Conservation (phyloP, 1,140 invertebrate genomes). For the Adoxophyes honmai region DNA sequence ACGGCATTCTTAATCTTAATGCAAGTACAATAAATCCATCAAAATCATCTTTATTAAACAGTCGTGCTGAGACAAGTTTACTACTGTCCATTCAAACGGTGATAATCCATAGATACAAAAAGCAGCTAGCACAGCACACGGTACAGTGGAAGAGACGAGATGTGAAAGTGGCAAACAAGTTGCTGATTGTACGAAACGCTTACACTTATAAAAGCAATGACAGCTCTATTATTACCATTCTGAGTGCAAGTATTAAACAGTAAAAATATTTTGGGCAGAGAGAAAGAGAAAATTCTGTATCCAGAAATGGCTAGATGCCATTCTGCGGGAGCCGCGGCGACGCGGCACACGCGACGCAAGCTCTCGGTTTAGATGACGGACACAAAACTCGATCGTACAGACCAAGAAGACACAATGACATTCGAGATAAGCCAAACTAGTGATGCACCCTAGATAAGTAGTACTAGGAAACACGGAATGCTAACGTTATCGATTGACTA, state of each 20-base stretch:
- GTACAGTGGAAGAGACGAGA: slow-evolving; percentile 74
- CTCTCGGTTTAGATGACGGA: slow-evolving; percentile 37
- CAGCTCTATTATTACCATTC: slow-evolving; percentile 76
- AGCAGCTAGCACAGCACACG: slow-evolving; percentile 77
- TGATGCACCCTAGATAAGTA: slow-evolving; percentile 65
- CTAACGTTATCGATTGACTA: slow-evolving; percentile 47
- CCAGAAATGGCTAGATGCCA: slow-evolving; percentile 15
- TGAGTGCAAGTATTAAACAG: slow-evolving; percentile 62
- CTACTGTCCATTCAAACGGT: slow-evolving; percentile 65
- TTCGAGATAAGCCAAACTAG: slow-evolving; percentile 65
- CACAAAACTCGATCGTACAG: slow-evolving; percentile 43
- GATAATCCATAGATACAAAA: slow-evolving; percentile 77
- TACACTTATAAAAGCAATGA: slow-evolving; percentile 75
- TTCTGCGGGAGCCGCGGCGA: slow-evolving; percentile 3
- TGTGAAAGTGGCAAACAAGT: slow-evolving; percentile 73
- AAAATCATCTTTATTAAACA: slow-evolving; percentile 34
- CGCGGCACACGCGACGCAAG: slow-evolving; percentile 21
- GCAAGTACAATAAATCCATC: slow-evolving; percentile 24
- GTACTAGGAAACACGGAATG: slow-evolving; percentile 51
- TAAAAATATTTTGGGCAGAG: slow-evolving; percentile 59
- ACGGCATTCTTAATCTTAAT: slow-evolving; percentile 27
- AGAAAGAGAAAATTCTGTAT: slow-evolving; percentile 48
- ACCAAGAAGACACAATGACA: slow-evolving; percentile 60
- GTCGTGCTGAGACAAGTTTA: slow-evolving; percentile 62
- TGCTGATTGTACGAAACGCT: slow-evolving; percentile 72